Percentiles rank a stretch among this genome's conserved stretches.
These are phyloP conservation scores for Apotomis betuletana DNA, from an alignment of 2,888 invertebrate genomes.

Conservation along the genomic window DNA sequence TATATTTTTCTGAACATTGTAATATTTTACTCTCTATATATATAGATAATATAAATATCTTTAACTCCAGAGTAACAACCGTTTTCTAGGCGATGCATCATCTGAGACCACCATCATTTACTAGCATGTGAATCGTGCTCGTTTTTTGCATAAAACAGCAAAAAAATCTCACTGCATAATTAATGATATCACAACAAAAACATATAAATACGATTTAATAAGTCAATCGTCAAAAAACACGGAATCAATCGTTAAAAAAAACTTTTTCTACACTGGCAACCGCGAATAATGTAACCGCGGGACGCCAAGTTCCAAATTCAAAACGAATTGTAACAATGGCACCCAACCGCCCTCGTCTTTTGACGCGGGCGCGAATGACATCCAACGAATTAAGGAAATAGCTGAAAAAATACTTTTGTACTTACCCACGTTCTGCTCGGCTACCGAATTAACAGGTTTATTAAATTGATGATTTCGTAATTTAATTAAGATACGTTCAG, in stretches of 20 bases:
- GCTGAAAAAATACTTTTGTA: conserved; percentile 60
- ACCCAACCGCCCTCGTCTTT: conserved; percentile 74
- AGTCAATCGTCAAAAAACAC: conserved; percentile 57
- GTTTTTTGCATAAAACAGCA: too few relatives aligned
- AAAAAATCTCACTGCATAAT: conserved; percentile 21
- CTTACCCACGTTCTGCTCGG: conserved; percentile 58
- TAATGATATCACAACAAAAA: conserved; percentile 35
- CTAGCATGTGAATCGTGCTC: too few relatives aligned
- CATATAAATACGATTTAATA: conserved; percentile 52
- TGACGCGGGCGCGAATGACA: conserved; percentile 69
- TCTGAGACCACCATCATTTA: too few relatives aligned
- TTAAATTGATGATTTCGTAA: conserved; percentile 53
- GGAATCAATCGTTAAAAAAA: conserved; percentile 68
- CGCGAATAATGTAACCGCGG: conserved; percentile 78
- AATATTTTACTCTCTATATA: too few relatives aligned
- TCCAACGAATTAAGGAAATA: conserved; percentile 59
- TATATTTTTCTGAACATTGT: too few relatives aligned
- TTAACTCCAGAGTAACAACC: too few relatives aligned
- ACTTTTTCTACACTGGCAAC: conserved; percentile 73
- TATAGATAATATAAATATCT: too few relatives aligned
- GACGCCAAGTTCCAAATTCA: conserved; percentile 73
- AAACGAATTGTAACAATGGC: conserved; percentile 76
- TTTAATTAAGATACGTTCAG: conserved; percentile 56
- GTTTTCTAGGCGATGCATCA: too few relatives aligned
- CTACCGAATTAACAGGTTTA: conserved; percentile 72